Evolutionary conservation across 2,797 vertebrate species (phyloP).

Genomic region (Malurus splendens): DNA sequence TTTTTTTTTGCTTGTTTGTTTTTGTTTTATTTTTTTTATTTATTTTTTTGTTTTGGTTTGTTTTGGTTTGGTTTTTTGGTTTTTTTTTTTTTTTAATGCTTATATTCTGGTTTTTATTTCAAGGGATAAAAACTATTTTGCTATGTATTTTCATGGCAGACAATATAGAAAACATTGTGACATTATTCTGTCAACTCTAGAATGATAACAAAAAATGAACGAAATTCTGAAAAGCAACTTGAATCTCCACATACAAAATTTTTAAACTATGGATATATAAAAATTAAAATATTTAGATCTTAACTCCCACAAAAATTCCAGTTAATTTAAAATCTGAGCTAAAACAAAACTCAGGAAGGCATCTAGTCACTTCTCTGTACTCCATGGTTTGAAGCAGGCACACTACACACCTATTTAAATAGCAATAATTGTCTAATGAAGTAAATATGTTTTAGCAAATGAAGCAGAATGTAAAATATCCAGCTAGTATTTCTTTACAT

Average conservation of each 20-base stretch:
- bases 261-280: fast-evolving
- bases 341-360: neutral
- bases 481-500: neutral
- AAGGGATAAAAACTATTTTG: neutral
- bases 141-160: neutral
- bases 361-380: fast-evolving
- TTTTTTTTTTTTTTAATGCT: neutral
- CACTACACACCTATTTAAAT: neutral
- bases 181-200: neutral
- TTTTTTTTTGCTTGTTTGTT: neutral
- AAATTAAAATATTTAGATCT: neutral
- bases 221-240: neutral
- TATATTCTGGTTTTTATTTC: neutral
- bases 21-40: neutral
- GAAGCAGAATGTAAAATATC: neutral
- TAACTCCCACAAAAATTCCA: neutral
- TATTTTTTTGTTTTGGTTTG: neutral
- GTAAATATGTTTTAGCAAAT: neutral
- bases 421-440: neutral
- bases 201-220: neutral
- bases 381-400: neutral
- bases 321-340: neutral
- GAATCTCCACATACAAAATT: neutral
- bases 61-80: too few species aligned
- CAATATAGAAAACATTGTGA: neutral